Conservation (phyloP, 2,888 invertebrate species). For the Helobdella robusta region DNA sequence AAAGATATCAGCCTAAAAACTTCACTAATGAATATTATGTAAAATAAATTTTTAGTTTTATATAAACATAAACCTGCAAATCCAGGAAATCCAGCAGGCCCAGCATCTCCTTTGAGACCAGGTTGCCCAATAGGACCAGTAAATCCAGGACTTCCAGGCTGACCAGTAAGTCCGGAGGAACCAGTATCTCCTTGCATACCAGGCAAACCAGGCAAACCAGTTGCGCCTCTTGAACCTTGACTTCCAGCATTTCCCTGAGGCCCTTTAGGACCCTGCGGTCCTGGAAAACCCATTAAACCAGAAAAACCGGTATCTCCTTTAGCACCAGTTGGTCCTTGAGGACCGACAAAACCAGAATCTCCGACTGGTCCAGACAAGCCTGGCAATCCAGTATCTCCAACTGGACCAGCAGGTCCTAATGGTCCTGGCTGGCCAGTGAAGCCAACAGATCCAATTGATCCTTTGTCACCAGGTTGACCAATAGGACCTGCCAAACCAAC, state of each 20-base stretch:
- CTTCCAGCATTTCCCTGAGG: constrained; percentile 17
- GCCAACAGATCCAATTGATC: constrained; percentile 53
- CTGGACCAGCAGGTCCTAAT: constrained; percentile 34
- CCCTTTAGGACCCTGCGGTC: constrained; percentile 27
- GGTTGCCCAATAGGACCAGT: constrained; percentile 21
- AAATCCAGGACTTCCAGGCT: constrained; percentile 16
- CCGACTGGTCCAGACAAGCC: constrained; percentile 30
- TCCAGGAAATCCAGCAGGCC: constrained; percentile 16
- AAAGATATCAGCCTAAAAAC: too few species aligned
- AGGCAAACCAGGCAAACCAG: constrained; percentile 22
- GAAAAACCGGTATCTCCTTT: constrained; percentile 26
- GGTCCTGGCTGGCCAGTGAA: constrained; percentile 27
- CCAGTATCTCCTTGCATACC: constrained; percentile 44
- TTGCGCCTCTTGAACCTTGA: constrained; percentile 23
- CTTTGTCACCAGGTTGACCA: constrained; percentile 26
- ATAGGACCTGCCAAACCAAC: constrained; percentile 8
- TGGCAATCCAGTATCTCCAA: constrained; percentile 26
- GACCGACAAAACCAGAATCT: constrained; percentile 26
- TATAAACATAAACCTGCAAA: too few species aligned
- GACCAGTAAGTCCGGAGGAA: constrained; percentile 20
- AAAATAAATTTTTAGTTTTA: too few species aligned
- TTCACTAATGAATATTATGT: too few species aligned
- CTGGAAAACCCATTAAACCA: constrained; percentile 30
- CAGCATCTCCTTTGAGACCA: constrained; percentile 14
- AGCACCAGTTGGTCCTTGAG: constrained; percentile 24